Evolutionary conservation across 2,113 vertebrate genomes (phyloP).

Genomic region (Micromys minutus): DNA sequence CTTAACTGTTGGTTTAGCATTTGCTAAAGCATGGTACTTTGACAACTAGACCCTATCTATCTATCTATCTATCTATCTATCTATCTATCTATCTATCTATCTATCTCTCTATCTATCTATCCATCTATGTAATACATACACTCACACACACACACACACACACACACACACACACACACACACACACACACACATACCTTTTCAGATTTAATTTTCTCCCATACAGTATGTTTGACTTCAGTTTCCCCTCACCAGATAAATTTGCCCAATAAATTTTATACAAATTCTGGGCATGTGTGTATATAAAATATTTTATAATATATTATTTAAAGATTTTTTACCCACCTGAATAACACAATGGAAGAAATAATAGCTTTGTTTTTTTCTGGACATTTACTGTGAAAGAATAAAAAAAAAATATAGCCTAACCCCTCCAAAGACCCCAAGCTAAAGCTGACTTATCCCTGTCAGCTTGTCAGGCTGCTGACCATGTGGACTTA

Average conservation of each 20-base stretch:
- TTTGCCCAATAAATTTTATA: neutral
- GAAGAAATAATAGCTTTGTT: neutral
- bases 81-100: neutral
- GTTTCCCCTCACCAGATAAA: neutral
- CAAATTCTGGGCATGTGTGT: neutral
- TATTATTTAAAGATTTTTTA: neutral
- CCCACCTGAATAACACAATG: neutral
- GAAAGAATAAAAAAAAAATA: too few species aligned
- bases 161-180: too few species aligned
- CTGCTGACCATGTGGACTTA: too few species aligned
- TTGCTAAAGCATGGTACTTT: slow-evolving; percentile 27
- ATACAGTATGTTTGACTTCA: neutral
- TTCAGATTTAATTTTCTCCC: neutral
- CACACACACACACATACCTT: too few species aligned
- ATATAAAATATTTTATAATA: neutral
- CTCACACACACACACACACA: too few species aligned
- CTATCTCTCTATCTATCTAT: neutral
- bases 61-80: neutral
- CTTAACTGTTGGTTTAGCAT: neutral
- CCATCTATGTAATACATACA: too few species aligned
- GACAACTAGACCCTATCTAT: slow-evolving; percentile 7
- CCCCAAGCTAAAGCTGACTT: too few species aligned
- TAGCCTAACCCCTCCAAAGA: too few species aligned
- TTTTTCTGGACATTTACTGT: neutral
- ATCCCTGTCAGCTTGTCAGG: too few species aligned